Base-by-base conservation (phyloP, 2,797 vertebrate species). In the Lutjanus campechanus region DNA sequence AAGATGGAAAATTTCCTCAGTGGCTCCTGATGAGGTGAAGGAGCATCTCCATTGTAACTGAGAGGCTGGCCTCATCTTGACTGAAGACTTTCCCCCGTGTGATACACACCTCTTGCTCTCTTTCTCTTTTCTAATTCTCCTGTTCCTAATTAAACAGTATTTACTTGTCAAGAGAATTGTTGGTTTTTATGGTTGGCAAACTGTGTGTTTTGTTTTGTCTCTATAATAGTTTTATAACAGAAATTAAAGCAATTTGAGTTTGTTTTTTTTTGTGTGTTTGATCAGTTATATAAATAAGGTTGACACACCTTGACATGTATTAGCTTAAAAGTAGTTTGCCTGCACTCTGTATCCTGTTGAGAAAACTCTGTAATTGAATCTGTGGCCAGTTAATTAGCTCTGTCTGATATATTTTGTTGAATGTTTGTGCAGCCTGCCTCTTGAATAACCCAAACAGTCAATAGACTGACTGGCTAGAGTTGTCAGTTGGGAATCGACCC, bases 21-120 rank as follows among this genome's bases (percentile, higher is more conserved):
- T n/a, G 59, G 53, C 47, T 73, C 53, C 1, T 54, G 47, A 69
- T 53, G 62, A 83, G 76, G 44, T 71, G 40, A 76, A 8, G 56
- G 63, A 46, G 25, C 51, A 29, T 50, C 72, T 47, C 67, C 44
- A 29, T 20, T 50, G n/a, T 47, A 69, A 64, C 46, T 40, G 22
- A 67, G 58, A 58, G 10, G 19, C 19, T 3, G 41, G 15, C 64
- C 47, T 76, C 55, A 68, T 75, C 54, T 19, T 12, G 25, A 40
- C 41, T 58, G 53, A 58, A 47, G 53, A 53, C 15, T 63, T 58
- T 1, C 40, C n/a, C 55, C 51, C 22, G 17, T 11, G 41, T 49
- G 12, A 55, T 12, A 13, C 58, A 75, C 15, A 59, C 20, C 3
- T 44, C 29, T 44, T 36, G n/a, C n/a, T 59, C 7, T 43, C 2